These are phyloP conservation scores for Sinella curviseta DNA, from an alignment of 1,140 invertebrate genomes.

Conservation along the genomic window DNA sequence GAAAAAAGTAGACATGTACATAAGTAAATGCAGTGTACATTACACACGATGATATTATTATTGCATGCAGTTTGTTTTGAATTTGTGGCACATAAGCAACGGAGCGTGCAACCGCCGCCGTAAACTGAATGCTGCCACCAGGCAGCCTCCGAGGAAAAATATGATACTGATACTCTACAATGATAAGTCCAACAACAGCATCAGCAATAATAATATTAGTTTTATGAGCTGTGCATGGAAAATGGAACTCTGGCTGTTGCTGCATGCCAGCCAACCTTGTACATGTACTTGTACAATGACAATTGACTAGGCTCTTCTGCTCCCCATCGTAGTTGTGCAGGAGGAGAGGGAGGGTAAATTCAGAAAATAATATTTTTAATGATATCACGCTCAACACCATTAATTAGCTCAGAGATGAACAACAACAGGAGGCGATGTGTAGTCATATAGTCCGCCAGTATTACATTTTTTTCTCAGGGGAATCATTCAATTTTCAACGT, in stretches of 20 bases:
- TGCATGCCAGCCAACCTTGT: too few species aligned
- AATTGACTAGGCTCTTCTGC: background rate
- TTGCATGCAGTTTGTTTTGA: background rate
- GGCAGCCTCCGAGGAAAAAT: background rate
- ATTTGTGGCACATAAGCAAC: background rate
- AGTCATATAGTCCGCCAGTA: background rate
- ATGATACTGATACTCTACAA: background rate
- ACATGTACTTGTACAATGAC: background rate
- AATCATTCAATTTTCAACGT: constrained; percentile 21
- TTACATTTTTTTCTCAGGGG: constrained; percentile 9
- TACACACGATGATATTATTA: background rate
- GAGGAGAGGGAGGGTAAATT: background rate
- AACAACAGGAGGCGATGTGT: background rate
- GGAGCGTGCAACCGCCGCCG: background rate
- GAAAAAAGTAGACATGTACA: too few species aligned
- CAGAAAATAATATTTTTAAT: constrained; percentile 15
- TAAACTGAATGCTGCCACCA: background rate
- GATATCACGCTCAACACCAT: constrained; percentile 26
- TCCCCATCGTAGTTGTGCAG: background rate
- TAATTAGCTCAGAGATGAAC: background rate
- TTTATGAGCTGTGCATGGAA: background rate
- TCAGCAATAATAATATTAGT: background rate
- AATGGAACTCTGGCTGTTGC: background rate
- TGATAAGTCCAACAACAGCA: background rate
- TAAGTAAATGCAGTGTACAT: background rate